A percentile compares a stretch with the other conserved stretches of the same genome.
Conservation (phyloP, 2,888 invertebrate genomes). For the Latheticus oryzae region DNA sequence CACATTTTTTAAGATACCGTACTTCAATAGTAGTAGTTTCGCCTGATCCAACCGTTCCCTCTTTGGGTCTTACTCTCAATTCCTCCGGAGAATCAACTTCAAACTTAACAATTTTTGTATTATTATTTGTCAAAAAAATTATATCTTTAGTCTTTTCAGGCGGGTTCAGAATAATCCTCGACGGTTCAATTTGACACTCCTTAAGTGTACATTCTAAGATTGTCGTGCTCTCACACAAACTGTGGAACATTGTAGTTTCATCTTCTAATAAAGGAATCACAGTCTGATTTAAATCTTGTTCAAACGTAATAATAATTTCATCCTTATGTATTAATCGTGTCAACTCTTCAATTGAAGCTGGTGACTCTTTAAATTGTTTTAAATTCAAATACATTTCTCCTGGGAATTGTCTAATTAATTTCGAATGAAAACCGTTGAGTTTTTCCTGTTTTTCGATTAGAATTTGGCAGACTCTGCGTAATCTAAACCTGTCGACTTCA, state of each 20-base stretch:
- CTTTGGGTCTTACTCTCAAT: slow-evolving; percentile 5
- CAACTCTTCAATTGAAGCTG: slow-evolving; percentile 53
- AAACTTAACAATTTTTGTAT: slow-evolving; percentile 15
- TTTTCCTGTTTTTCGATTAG: no score
- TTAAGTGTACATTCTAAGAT: slow-evolving; percentile 2
- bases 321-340: slow-evolving; percentile 54
- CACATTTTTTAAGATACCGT: slow-evolving; percentile 1
- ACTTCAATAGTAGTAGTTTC: slow-evolving; percentile 16
- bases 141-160: slow-evolving; percentile 22
- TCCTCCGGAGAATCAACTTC: slow-evolving; percentile 15
- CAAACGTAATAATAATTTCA: slow-evolving; percentile 61
- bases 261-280: no score
- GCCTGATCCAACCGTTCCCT: slow-evolving; percentile 5
- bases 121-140: slow-evolving; percentile 20
- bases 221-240: slow-evolving; percentile 19
- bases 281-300: no score
- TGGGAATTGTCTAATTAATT: slow-evolving; percentile 53
- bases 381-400: slow-evolving; percentile 59
- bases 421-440: no score
- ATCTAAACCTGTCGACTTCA: slow-evolving; percentile 59
- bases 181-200: slow-evolving; percentile 22
- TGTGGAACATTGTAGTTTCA: slow-evolving; percentile 60
- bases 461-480: slow-evolving; percentile 56
- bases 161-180: no score
- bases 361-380: slow-evolving; percentile 56